These are phyloP conservation scores for Argynnis bischoffii DNA, from an alignment of 2,888 invertebrate genomes.

Conservation along the genomic window DNA sequence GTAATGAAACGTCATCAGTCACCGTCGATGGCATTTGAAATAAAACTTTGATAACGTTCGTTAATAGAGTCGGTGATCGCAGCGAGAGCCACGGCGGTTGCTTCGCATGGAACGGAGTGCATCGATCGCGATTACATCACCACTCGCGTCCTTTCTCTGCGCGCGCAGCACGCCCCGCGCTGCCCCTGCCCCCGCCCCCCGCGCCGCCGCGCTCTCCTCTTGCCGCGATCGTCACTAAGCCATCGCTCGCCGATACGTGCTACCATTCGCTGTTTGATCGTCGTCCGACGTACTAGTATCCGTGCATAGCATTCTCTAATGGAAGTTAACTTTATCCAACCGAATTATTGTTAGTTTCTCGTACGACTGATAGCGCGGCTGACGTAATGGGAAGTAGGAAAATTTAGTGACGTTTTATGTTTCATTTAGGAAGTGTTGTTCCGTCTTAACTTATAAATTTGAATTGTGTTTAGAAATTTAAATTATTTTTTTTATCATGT, in stretches of 20 bases:
- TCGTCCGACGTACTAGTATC: slow-evolving; percentile 60
- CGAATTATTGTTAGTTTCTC: slow-evolving; percentile 56
- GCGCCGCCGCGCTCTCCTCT: slow-evolving; percentile 56
- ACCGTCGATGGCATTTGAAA: slow-evolving; percentile 34
- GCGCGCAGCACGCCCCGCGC: slow-evolving; percentile 67
- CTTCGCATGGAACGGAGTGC: slow-evolving; percentile 60
- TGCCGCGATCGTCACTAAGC: slow-evolving; percentile 54
- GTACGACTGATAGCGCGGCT: slow-evolving; percentile 40
- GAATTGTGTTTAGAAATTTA: slow-evolving; percentile 18
- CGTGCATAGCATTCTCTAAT: slow-evolving; percentile 49
- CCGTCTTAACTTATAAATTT: slow-evolving; percentile 58
- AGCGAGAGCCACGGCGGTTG: slow-evolving; percentile 48
- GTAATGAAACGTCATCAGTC: slow-evolving; percentile 33
- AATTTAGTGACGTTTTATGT: slow-evolving; percentile 26
- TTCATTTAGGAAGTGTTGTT: slow-evolving; percentile 32
- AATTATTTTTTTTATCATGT: slow-evolving; percentile 55
- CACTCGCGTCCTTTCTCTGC: slow-evolving; percentile 79
- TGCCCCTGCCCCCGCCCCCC: slow-evolving; percentile 37
- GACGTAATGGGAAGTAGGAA: slow-evolving; percentile 14
- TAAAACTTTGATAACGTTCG: slow-evolving; percentile 37
- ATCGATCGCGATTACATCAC: slow-evolving; percentile 82
- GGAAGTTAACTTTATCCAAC: slow-evolving; percentile 49
- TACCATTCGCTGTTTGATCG: slow-evolving; percentile 75
- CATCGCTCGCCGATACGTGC: slow-evolving; percentile 61
- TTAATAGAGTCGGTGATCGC: slow-evolving; percentile 38